Percentiles rank a stretch among this genome's conserved stretches.
phyloP scores from a whole-genome alignment of 1,140 invertebrate species.

The Trinorchestia longiramus region DNA sequence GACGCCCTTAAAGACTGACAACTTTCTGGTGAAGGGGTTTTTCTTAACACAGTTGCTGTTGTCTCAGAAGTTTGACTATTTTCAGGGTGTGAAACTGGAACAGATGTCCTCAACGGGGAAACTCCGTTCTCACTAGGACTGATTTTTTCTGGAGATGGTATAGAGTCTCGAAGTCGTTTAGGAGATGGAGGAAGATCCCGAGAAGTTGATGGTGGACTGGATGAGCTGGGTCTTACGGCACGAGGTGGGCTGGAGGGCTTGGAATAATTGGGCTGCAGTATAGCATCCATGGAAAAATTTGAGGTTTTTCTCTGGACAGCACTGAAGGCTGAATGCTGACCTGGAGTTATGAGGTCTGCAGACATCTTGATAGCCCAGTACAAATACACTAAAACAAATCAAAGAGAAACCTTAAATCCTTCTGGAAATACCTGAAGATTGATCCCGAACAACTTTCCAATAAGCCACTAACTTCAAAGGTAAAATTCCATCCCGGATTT shows the following conservation, averaged over 20 bases:
- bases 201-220: neutral
- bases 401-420: neutral
- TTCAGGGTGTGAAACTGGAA: slow-evolving; percentile 53
- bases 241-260: neutral
- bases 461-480: neutral
- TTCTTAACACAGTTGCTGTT: neutral
- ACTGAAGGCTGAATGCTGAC: slow-evolving; percentile 65
- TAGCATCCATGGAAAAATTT: neutral
- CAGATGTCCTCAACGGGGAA: slow-evolving; percentile 8
- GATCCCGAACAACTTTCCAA: neutral
- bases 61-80: neutral
- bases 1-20: slow-evolving; percentile 3
- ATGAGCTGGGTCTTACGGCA: neutral
- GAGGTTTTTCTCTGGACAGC: slow-evolving; percentile 42
- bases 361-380: slow-evolving; percentile 10
- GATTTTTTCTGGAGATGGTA: slow-evolving; percentile 56
- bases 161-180: neutral
- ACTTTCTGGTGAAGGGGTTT: neutral
- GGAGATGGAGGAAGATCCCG: neutral
- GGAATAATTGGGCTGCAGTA: neutral
- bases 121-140: slow-evolving; percentile 35
- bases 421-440: neutral
- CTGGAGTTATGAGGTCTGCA: slow-evolving; percentile 53
- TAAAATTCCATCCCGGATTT: neutral
- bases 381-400: neutral